Percentiles rank a stretch among this genome's conserved stretches.
Conservation (phyloP, 2,888 invertebrate genomes). For the Ectemnius lituratus region DNA sequence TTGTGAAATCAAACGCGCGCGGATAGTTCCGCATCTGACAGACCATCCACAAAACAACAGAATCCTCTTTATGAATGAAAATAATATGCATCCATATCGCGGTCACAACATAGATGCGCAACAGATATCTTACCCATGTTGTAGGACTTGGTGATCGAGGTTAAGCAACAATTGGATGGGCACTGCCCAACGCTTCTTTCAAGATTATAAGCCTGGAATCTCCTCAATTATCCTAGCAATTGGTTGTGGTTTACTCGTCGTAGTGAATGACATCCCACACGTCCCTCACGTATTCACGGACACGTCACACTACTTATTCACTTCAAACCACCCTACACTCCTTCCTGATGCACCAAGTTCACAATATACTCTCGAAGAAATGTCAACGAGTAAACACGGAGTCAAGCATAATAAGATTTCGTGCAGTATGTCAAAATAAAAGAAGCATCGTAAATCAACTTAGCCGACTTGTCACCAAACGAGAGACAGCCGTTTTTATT, state of each 20-base stretch:
- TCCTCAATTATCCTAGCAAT: slow-evolving; percentile 56
- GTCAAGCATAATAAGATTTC: not conserved
- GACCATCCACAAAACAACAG: not conserved
- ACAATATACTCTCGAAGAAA: not conserved
- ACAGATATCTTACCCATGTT: slow-evolving; percentile 58
- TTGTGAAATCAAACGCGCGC: slow-evolving; percentile 27
- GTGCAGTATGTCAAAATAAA: not conserved
- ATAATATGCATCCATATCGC: not conserved
- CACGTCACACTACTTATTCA: slow-evolving; percentile 50
- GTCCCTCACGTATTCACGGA: slow-evolving; percentile 39
- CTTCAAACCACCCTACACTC: slow-evolving; percentile 11
- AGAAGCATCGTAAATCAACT: no score
- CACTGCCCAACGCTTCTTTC: slow-evolving; percentile 38
- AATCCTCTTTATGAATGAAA: not conserved
- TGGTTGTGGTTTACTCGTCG: slow-evolving; percentile 41
- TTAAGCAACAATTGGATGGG: slow-evolving; percentile 41
- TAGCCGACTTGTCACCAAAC: not conserved
- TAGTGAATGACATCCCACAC: slow-evolving; percentile 62
- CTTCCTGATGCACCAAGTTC: not conserved
- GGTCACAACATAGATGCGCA: no score
- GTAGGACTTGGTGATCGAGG: slow-evolving; percentile 33
- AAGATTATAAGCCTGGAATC: slow-evolving; percentile 43
- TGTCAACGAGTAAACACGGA: not conserved
- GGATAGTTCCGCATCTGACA: not conserved
- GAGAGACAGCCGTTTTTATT: slow-evolving; percentile 17